phyloP scores from a whole-genome alignment of 2,888 invertebrate species.

The Polyploca ridens region DNA sequence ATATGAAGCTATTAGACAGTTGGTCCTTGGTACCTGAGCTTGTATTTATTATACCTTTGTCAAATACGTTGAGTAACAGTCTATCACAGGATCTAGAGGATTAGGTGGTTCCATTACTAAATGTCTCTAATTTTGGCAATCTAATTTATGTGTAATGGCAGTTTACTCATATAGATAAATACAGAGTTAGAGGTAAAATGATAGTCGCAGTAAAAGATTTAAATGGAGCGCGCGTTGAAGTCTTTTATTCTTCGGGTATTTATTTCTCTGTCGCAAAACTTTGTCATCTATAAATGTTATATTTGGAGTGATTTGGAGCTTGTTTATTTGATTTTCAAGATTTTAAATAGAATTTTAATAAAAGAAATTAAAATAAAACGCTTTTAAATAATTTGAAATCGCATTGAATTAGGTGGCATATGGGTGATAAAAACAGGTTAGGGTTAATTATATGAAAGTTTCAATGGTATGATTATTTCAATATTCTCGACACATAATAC shows the following conservation, averaged over 20 bases:
- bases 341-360: too few relatives aligned
- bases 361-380: too few relatives aligned
- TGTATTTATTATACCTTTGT: background rate
- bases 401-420: too few relatives aligned
- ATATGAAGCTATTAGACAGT: constrained; percentile 23
- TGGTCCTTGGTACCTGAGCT: constrained; percentile 24
- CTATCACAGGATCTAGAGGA: background rate
- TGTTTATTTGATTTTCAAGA: too few relatives aligned
- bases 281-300: background rate
- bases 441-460: constrained; percentile 35
- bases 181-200: background rate
- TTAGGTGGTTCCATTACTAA: background rate
- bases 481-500: constrained; percentile 14
- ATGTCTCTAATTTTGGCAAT: too few relatives aligned
- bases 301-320: constrained; percentile 16
- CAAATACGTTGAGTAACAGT: background rate
- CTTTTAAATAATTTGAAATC: too few relatives aligned
- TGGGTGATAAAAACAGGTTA: too few relatives aligned
- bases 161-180: background rate
- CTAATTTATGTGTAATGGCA: background rate
- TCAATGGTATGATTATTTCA: constrained; percentile 27
- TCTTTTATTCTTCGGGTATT: background rate
- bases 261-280: background rate
- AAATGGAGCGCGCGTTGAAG: background rate
- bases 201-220: background rate